A percentile compares a stretch with the other conserved stretches of the same genome.
Evolutionary conservation across 2,113 vertebrate species (phyloP).

Genomic region (Hippoglossus stenolepis): DNA sequence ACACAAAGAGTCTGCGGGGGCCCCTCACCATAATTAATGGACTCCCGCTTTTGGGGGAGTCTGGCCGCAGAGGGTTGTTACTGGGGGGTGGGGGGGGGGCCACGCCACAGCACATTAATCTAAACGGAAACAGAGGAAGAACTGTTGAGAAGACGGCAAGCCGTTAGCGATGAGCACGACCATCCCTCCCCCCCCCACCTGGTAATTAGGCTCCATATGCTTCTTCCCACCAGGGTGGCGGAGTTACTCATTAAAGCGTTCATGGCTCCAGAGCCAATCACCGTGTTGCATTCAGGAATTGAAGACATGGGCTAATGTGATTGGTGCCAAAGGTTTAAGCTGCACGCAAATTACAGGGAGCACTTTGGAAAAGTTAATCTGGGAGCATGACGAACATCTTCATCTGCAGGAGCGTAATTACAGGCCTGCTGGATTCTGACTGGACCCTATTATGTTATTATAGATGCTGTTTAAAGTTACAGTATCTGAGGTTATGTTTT

Average conservation of each 20-base stretch:
- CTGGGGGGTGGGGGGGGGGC: not conserved
- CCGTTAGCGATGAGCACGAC: slow-evolving; percentile 24
- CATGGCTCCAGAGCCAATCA: not conserved
- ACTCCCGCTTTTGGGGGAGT: slow-evolving; percentile 41
- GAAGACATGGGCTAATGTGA: slow-evolving; percentile 17
- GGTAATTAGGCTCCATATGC: slow-evolving; percentile 65
- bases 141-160: slow-evolving; percentile 29
- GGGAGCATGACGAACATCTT: not conserved
- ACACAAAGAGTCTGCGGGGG: slow-evolving; percentile 62
- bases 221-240: slow-evolving; percentile 19
- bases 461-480: not conserved
- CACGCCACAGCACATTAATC: slow-evolving; percentile 53
- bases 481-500: not conserved
- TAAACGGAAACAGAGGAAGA: slow-evolving; percentile 29
- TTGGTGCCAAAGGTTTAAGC: slow-evolving; percentile 5
- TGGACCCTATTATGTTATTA: not conserved
- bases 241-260: slow-evolving; percentile 39
- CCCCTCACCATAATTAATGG: slow-evolving; percentile 67
- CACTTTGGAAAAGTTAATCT: not conserved
- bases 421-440: not conserved
- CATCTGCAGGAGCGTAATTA: not conserved
- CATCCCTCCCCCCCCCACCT: slow-evolving; percentile 33
- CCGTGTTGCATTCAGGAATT: accelerated
- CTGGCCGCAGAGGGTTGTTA: slow-evolving; percentile 32
- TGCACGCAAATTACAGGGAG: slow-evolving; percentile 11